These are phyloP conservation scores for Petrophora chlorosata DNA, from an alignment of 2,888 invertebrate genomes.

Conservation along the genomic window DNA sequence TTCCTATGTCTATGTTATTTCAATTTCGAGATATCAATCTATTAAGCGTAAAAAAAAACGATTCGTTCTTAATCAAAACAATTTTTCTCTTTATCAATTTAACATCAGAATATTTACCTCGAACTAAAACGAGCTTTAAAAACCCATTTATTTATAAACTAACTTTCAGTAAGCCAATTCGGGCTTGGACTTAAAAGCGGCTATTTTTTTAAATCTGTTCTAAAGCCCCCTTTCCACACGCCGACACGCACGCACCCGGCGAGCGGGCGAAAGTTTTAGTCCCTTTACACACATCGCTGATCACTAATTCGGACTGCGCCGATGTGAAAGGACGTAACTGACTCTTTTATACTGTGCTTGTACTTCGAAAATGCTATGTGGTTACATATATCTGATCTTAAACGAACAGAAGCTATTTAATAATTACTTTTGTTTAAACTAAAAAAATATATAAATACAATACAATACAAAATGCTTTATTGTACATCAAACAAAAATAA, in stretches of 20 bases:
- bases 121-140: not conserved
- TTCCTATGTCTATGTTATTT: no score
- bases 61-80: no score
- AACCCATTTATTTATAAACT: conserved; percentile 2
- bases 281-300: conserved; percentile 78
- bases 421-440: no score
- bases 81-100: no score
- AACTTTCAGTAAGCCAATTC: conserved; percentile 20
- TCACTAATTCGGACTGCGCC: conserved; percentile 65
- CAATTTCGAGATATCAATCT: no score
- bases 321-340: conserved; percentile 60
- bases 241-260: conserved; percentile 37
- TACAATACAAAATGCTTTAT: no score
- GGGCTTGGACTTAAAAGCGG: conserved; percentile 33
- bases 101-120: no score
- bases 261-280: conserved; percentile 69
- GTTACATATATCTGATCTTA: no score
- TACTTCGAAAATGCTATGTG: conserved; percentile 1
- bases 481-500: no score
- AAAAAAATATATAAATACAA: no score
- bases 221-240: conserved; percentile 57
- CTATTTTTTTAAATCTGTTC: conserved; percentile 58
- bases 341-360: conserved; percentile 1
- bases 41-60: no score
- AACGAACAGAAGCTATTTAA: no score